These are phyloP conservation scores for Tribolium madens DNA, from an alignment of 1,140 invertebrate species.

Conservation along the genomic window DNA sequence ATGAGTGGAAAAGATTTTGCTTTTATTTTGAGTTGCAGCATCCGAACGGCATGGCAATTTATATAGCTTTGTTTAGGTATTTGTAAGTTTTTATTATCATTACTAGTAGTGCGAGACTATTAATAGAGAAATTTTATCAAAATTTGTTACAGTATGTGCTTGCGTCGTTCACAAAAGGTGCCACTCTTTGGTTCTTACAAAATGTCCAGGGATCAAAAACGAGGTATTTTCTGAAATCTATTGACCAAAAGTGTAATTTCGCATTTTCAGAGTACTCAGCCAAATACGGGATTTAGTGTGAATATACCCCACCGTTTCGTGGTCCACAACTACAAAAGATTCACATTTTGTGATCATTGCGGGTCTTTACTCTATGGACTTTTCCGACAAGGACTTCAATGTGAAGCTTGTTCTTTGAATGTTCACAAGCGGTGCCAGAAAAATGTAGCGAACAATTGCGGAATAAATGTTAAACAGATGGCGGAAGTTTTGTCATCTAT, in stretches of 20 bases:
- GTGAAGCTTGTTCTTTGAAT: conserved; percentile 97
- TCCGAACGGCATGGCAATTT: conserved; percentile 60
- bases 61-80: conserved; percentile 60
- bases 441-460: conserved; percentile 99
- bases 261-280: conserved; percentile 66
- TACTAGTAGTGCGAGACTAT: neutral
- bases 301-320: conserved; percentile 97
- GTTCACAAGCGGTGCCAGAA: conserved; percentile 99
- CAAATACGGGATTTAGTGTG: conserved; percentile 93
- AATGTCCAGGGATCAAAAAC: conserved; percentile 96
- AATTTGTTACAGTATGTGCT: conserved; percentile 83
- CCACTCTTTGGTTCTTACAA: conserved; percentile 92
- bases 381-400: conserved; percentile 96
- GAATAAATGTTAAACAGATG: conserved; percentile 97
- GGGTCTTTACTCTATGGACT: conserved; percentile 98
- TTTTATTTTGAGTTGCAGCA: conserved; percentile 62
- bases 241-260: neutral
- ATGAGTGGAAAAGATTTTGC: conserved; percentile 5
- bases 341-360: conserved; percentile 99
- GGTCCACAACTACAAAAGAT: conserved; percentile 95
- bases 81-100: conserved; percentile 58
- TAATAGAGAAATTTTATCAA: conserved; percentile 61
- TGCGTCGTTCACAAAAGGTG: conserved; percentile 98
- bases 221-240: conserved; percentile 70
- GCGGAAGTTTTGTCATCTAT: conserved; percentile 91